Conservation (phyloP, 2,113 vertebrate species). For the Diglossa brunneiventris region DNA sequence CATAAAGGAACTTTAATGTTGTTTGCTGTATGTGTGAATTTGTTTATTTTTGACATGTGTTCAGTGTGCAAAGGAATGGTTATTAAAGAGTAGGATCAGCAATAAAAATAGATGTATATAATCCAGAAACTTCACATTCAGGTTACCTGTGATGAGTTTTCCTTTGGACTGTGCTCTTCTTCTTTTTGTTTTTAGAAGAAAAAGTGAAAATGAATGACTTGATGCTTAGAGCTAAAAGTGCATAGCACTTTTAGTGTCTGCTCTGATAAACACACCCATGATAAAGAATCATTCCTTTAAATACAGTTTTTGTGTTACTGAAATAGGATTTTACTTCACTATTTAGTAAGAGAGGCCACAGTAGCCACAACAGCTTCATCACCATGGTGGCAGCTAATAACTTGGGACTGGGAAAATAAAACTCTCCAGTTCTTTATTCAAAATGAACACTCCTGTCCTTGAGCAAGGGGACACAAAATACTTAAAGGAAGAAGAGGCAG, state of each 20-base stretch:
- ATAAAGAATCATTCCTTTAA: neutral
- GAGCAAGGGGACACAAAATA: neutral
- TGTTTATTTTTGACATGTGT: neutral
- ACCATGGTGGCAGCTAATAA: neutral
- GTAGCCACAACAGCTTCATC: neutral
- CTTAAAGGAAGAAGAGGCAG: neutral
- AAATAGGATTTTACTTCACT: conserved; percentile 17
- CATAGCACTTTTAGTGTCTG: neutral
- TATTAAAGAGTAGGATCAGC: neutral
- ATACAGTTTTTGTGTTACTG: neutral
- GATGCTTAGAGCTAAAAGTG: neutral
- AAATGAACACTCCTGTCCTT: neutral
- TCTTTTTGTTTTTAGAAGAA: neutral
- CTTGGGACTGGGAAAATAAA: neutral
- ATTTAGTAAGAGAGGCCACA: neutral
- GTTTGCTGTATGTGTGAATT: neutral
- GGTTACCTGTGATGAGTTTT: neutral
- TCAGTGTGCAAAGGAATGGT: neutral
- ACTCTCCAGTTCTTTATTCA: neutral
- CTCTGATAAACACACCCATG: neutral
- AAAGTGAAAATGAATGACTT: neutral
- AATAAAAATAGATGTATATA: neutral
- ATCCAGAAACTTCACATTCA: neutral
- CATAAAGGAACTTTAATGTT: neutral
- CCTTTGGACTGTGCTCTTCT: neutral